Base-by-base conservation (phyloP, 2,797 vertebrate species). In the Amazonetta brasiliensis region DNA sequence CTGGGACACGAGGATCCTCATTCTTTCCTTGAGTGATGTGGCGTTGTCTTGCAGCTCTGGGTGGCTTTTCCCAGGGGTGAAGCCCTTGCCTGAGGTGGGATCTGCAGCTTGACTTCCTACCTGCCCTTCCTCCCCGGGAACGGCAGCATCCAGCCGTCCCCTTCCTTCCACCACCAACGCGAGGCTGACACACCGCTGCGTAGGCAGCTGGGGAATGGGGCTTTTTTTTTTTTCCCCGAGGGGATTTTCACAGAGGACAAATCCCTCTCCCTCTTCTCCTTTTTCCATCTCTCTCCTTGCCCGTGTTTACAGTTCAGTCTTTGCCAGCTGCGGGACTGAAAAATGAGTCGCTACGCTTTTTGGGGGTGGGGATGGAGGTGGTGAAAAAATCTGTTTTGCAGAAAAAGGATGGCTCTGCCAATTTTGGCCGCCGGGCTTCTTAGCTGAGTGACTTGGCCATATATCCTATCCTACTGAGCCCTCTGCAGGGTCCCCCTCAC, bases 401-500 rank as follows among this genome's bases (percentile, higher is more conserved):
- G 26, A 82, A 54, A 64, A 92, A 84, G 52, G 11, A 46, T 52
- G 16, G 41, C 44, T 87, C 31, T 58, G 54, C 75, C 83, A 52
- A 39, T 66, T 80, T 50, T 71, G 46, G 26, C 56, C 0, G 0
- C 56, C 46, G 39, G 33, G 25, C 66, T 72, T 52, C 37, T 63
- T 35, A 50, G 18, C 37, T 4, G 80, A 84, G 26, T 44, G 63
- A 56, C 48, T 89, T 68, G 67, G 71, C 28, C 15, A 8, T 72
- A 58, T 90, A 64, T 78, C 48, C 50, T 87, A 59, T 89, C 54
- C 60, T 94, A 9, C 86, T 90, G 92, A 95, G 94, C 93, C 91
- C 94, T 89, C 92, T 96, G 88, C 95, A 96, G 88, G 88, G 68
- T 82, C 58, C 41, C 28, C 11, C 41, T 93, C 78, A 72, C 83